Percentiles rank a stretch among this genome's conserved stretches.
Evolutionary conservation across 2,797 vertebrate genomes (phyloP).

Genomic region (Salarias fasciatus): DNA sequence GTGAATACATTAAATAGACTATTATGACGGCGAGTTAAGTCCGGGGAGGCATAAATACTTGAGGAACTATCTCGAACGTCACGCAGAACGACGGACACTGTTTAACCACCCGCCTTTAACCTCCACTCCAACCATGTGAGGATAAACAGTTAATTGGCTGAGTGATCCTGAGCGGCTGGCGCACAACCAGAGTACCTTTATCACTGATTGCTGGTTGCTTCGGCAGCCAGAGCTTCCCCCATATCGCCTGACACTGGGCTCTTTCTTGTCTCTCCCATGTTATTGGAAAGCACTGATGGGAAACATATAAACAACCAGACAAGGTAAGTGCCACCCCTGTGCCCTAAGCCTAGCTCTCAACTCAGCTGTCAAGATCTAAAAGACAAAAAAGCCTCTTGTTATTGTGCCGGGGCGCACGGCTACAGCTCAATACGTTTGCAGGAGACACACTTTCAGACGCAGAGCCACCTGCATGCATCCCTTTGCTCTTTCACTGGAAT

Average conservation of each 20-base stretch:
- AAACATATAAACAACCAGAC: conserved; percentile 65
- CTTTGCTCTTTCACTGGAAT: conserved; percentile 55
- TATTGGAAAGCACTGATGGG: conserved; percentile 60
- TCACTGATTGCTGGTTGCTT: conserved; percentile 46
- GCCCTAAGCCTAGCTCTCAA: conserved; percentile 58
- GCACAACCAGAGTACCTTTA: conserved; percentile 35
- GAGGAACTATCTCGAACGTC: conserved; percentile 13
- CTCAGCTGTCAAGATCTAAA: conserved; percentile 67
- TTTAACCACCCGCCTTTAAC: conserved; percentile 17
- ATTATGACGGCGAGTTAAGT: too few species aligned
- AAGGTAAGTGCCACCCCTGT: conserved; percentile 58
- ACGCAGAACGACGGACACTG: conserved; percentile 8
- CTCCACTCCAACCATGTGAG: conserved; percentile 11
- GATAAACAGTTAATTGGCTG: conserved; percentile 48
- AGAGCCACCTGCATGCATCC: conserved; percentile 61
- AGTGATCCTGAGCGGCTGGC: conserved; percentile 21
- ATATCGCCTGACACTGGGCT: conserved; percentile 46
- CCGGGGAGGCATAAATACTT: not conserved
- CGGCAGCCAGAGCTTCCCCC: conserved; percentile 29
- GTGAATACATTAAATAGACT: not conserved
- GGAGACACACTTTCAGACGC: conserved; percentile 54
- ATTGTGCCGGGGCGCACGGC: conserved; percentile 46
- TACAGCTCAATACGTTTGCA: conserved; percentile 68
- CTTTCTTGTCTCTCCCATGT: conserved; percentile 53
- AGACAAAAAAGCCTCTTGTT: conserved; percentile 70